phyloP scores from a whole-genome alignment of 2,797 vertebrate genomes.

The Denticeps clupeoides region DNA sequence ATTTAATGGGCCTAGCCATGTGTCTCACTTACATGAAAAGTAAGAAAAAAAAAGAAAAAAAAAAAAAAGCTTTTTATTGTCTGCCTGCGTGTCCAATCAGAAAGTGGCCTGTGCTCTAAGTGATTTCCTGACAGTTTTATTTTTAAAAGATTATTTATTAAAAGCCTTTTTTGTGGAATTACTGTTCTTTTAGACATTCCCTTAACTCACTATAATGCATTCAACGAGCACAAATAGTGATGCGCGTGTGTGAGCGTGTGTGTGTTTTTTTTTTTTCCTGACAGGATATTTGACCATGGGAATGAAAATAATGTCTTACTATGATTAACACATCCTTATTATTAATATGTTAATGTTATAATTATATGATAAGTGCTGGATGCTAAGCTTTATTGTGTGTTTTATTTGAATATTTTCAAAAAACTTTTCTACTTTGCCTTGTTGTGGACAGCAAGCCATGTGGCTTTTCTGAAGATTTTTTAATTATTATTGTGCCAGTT shows the following conservation, averaged over 20 bases:
- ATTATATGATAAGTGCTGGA: conserved; percentile 49
- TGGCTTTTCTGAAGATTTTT: conserved; percentile 50
- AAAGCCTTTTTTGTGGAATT: conserved; percentile 38
- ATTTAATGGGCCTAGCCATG: conserved; percentile 24
- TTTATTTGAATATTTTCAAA: conserved; percentile 51
- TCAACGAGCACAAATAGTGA: conserved; percentile 19
- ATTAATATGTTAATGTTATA: conserved; percentile 50
- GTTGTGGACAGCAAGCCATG: conserved; percentile 59
- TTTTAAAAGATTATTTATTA: conserved; percentile 63
- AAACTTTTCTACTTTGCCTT: conserved; percentile 61
- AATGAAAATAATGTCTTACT: conserved; percentile 35
- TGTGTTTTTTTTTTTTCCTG: conserved; percentile 42
- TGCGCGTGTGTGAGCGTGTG: conserved; percentile 35
- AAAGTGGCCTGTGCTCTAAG: conserved; percentile 50
- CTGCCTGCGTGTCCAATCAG: conserved; percentile 42
- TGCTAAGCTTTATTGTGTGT: conserved; percentile 62
- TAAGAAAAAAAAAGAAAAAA: conserved; percentile 33
- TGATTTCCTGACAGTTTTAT: conserved; percentile 37
- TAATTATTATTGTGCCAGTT: conserved; percentile 56
- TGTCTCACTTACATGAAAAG: conserved; percentile 20
- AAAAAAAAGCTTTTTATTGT: conserved; percentile 35
- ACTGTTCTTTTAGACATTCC: conserved; percentile 50
- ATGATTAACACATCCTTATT: conserved; percentile 44
- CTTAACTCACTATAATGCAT: conserved; percentile 3
- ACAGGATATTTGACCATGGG: conserved; percentile 45